Percentiles rank a stretch among this genome's conserved stretches.
Evolutionary conservation across 2,113 vertebrate species (phyloP).

Genomic region (Psilopsiagon aymara): DNA sequence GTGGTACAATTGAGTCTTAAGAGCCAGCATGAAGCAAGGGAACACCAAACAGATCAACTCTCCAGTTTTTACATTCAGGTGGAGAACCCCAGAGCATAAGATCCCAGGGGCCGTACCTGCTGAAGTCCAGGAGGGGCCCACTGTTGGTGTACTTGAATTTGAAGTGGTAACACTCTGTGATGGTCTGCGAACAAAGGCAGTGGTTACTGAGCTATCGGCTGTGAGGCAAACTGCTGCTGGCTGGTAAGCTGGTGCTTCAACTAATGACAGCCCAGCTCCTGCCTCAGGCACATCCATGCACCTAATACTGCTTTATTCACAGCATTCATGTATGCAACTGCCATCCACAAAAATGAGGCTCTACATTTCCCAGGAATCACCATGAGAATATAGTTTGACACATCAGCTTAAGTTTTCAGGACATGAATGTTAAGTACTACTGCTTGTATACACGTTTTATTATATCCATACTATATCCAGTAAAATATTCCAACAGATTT

Average conservation of each 20-base stretch:
- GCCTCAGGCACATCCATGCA: accelerated
- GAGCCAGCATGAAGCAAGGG: not conserved
- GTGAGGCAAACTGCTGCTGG: not conserved
- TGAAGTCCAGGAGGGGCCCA: conserved; percentile 87
- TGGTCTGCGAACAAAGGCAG: conserved; percentile 79
- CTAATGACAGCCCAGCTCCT: not conserved
- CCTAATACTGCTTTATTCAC: not conserved
- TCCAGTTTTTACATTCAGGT: not conserved
- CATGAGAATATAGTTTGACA: not conserved
- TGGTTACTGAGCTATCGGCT: not conserved
- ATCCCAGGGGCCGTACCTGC: conserved; percentile 77
- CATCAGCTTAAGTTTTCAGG: not conserved
- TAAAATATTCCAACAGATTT: not conserved
- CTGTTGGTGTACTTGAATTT: conserved; percentile 87
- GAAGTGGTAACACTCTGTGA: conserved; percentile 96
- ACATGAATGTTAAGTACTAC: not conserved
- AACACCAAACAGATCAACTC: not conserved
- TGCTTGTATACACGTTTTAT: not conserved
- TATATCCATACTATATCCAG: accelerated
- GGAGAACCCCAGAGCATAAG: not conserved
- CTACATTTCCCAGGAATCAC: not conserved
- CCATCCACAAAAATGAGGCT: not conserved
- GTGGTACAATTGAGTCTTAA: not conserved
- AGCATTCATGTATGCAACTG: accelerated
- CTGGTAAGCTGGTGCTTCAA: not conserved